A percentile compares a stretch with the other conserved stretches of the same genome.
Conservation (phyloP, 2,888 invertebrate genomes). For the Cantharis flavilabris region DNA sequence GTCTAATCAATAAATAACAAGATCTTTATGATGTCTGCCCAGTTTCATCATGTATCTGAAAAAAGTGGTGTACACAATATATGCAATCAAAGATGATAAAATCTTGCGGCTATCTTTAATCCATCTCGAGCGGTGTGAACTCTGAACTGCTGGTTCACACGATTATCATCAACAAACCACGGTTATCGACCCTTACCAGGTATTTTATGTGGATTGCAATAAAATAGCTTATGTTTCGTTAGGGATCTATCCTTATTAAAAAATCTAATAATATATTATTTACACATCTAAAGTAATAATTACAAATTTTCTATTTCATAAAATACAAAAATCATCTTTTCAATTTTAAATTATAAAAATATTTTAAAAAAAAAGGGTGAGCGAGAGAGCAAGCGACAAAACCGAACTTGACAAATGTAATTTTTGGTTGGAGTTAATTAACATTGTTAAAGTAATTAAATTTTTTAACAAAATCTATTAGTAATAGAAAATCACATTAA, state of each 20-base stretch:
- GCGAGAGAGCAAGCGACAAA: too few relatives aligned
- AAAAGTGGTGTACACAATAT: slow-evolving; percentile 15
- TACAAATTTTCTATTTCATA: too few relatives aligned
- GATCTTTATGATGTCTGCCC: not conserved
- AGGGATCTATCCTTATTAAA: not conserved
- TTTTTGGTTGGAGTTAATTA: too few relatives aligned
- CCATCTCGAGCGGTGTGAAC: slow-evolving; percentile 27
- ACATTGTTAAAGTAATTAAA: too few relatives aligned
- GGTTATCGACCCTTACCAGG: slow-evolving; percentile 33
- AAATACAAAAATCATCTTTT: too few relatives aligned
- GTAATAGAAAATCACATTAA: too few relatives aligned
- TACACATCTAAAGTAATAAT: too few relatives aligned
- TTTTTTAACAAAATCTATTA: too few relatives aligned
- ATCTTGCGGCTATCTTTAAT: slow-evolving; percentile 30
- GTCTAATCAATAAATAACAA: not conserved
- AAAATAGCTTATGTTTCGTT: not conserved
- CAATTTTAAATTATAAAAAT: too few relatives aligned
- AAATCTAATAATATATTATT: too few relatives aligned
- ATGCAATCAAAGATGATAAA: slow-evolving; percentile 31
- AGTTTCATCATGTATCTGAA: not conserved
- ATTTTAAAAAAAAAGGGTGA: too few relatives aligned
- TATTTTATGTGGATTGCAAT: not conserved
- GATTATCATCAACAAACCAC: slow-evolving; percentile 20
- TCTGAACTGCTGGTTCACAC: slow-evolving; percentile 34
- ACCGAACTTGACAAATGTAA: too few relatives aligned